These are phyloP conservation scores for Dicyrtomina minuta DNA, from an alignment of 2,888 invertebrate genomes.

Conservation along the genomic window DNA sequence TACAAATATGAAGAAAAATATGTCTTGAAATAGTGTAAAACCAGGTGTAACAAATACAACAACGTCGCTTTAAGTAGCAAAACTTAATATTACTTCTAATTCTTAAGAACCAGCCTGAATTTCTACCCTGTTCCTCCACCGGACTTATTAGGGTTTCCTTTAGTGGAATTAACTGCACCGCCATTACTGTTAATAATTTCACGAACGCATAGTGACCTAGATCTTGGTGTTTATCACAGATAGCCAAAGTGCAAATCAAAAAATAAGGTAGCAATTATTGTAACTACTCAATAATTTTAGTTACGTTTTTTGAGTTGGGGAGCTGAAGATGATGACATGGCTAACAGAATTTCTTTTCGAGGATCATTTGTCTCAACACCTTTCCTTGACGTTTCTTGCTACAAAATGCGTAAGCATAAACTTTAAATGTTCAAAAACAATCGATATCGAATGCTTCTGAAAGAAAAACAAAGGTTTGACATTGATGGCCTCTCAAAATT, in stretches of 20 bases:
- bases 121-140: conserved; percentile 24
- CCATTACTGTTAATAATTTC: conserved; percentile 49
- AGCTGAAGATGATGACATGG: conserved; percentile 97
- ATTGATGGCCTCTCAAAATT: conserved; percentile 49
- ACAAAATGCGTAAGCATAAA: conserved; percentile 92
- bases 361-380: conserved; percentile 89
- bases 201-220: conserved; percentile 66
- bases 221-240: conserved; percentile 78
- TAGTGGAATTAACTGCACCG: conserved; percentile 44
- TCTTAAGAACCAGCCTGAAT: not conserved
- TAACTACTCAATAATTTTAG: conserved; percentile 94
- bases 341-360: conserved; percentile 64
- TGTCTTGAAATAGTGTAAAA: too few species aligned
- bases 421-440: conserved; percentile 75
- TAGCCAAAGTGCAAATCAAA: conserved; percentile 75
- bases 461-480: conserved; percentile 48
- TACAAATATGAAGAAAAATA: not conserved
- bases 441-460: conserved; percentile 49
- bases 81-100: not conserved
- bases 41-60: too few species aligned
- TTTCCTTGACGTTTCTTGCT: conserved; percentile 86
- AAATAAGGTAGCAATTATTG: conserved; percentile 84
- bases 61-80: not conserved
- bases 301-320: conserved; percentile 97
- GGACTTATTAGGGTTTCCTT: conserved; percentile 36